phyloP scores from a whole-genome alignment of 1,140 invertebrate species.

The Alviniconcha marisindica region DNA sequence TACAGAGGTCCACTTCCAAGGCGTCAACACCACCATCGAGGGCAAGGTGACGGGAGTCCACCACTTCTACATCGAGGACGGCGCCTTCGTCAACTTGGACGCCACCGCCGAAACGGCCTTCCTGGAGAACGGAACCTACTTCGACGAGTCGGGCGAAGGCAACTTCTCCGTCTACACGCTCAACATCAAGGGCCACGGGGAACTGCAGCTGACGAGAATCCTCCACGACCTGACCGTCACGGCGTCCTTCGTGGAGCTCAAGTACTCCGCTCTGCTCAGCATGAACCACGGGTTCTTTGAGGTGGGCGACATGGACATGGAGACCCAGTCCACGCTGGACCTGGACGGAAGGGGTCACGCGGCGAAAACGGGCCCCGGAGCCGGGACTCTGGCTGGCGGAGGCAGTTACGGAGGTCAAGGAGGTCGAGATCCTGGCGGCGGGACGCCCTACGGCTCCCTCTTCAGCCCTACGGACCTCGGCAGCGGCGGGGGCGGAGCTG shows the following conservation, averaged over 20 bases:
- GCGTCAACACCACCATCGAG: conserved; percentile 58
- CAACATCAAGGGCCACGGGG: conserved; percentile 56
- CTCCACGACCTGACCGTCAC: conserved; percentile 56
- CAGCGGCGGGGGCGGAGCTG: conserved; percentile 52
- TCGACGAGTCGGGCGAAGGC: conserved; percentile 55
- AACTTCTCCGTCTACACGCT: conserved; percentile 63
- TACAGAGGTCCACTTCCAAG: conserved; percentile 67
- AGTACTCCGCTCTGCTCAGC: conserved; percentile 55
- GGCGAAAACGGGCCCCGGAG: conserved; percentile 50
- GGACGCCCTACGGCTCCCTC: conserved; percentile 60
- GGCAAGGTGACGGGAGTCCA: conserved; percentile 65
- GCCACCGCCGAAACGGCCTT: conserved; percentile 64
- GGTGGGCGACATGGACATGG: conserved; percentile 62
- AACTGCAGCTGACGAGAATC: conserved; percentile 58
- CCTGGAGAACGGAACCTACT: conserved; percentile 58
- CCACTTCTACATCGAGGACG: conserved; percentile 63
- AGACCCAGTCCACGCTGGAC: conserved; percentile 56
- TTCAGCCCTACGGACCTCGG: conserved; percentile 61
- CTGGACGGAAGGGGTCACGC: conserved; percentile 54
- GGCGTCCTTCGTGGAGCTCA: conserved; percentile 62
- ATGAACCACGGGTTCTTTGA: conserved; percentile 67
- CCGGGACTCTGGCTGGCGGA: conserved; percentile 47
- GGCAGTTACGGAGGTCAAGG: conserved; percentile 64
- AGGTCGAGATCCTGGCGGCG: conserved; percentile 41
- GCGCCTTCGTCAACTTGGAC: conserved; percentile 49